These are phyloP conservation scores for Zosterops japonicus DNA, from an alignment of 2,113 vertebrate genomes.

Conservation along the genomic window DNA sequence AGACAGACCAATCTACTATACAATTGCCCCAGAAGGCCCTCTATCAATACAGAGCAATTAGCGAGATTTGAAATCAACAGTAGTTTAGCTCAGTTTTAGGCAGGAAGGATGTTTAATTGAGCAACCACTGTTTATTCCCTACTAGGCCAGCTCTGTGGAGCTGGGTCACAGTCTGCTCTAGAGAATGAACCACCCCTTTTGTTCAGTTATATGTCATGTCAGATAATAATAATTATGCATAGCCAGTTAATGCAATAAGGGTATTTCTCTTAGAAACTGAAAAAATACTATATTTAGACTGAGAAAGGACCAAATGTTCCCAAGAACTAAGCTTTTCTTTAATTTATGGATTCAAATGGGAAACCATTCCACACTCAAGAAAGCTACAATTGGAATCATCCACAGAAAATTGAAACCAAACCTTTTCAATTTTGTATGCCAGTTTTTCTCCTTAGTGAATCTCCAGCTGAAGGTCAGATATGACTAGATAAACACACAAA, in stretches of 20 bases:
- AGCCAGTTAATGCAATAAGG: not conserved
- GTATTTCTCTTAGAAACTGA: not conserved
- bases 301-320: conserved; percentile 5
- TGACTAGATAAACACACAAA: not conserved
- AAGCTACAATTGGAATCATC: not conserved
- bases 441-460: not conserved
- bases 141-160: not conserved
- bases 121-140: not conserved
- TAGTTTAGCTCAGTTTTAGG: not conserved
- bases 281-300: not conserved
- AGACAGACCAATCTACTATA: not conserved
- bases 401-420: not conserved
- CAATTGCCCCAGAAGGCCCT: not conserved
- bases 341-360: conserved; percentile 14
- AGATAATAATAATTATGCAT: not conserved
- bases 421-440: not conserved
- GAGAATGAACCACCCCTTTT: not conserved
- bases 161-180: not conserved
- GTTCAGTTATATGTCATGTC: not conserved
- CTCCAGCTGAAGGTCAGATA: not conserved
- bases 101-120: not conserved
- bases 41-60: not conserved
- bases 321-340: not conserved
- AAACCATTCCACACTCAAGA: not conserved
- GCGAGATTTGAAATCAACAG: not conserved